Conservation (phyloP, 1,140 invertebrate species). For the Paraescarpia echinospica region DNA sequence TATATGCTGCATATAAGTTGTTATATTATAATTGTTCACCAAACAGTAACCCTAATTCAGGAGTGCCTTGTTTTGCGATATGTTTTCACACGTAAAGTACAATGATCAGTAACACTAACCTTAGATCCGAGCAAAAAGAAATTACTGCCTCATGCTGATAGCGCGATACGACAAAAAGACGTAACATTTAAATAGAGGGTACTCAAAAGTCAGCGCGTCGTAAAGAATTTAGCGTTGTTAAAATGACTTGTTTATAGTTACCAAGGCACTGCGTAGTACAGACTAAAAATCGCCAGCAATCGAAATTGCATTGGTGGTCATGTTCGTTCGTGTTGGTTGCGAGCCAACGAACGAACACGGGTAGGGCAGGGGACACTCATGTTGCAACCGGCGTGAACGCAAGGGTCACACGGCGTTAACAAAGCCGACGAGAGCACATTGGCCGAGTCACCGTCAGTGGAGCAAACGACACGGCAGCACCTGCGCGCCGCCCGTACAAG, state of each 20-base stretch:
- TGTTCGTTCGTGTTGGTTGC: not conserved
- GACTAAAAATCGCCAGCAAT: not conserved
- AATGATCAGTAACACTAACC: not conserved
- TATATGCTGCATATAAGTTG: not conserved
- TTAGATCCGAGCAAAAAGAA: not conserved
- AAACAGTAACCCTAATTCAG: not conserved
- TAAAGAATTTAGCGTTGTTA: not conserved
- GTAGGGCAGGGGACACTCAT: not conserved
- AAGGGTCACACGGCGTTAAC: not conserved
- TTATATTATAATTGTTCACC: too few relatives aligned
- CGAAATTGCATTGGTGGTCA: not conserved
- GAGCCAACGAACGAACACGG: not conserved
- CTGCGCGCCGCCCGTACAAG: not conserved
- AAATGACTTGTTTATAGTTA: not conserved
- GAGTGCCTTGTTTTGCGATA: too few relatives aligned
- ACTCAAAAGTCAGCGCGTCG: not conserved
- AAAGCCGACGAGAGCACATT: not conserved
- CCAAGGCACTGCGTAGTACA: not conserved
- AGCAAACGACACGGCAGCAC: not conserved
- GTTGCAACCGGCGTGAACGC: not conserved
- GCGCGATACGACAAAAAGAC: not conserved
- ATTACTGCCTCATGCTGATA: not conserved
- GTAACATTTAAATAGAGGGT: not conserved
- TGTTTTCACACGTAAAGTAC: not conserved
- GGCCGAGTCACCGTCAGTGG: not conserved